Evolutionary conservation across 2,888 invertebrate genomes (phyloP), one percentile per base, ranked within the genome.

Genomic region (Philereme vetulata): DNA sequence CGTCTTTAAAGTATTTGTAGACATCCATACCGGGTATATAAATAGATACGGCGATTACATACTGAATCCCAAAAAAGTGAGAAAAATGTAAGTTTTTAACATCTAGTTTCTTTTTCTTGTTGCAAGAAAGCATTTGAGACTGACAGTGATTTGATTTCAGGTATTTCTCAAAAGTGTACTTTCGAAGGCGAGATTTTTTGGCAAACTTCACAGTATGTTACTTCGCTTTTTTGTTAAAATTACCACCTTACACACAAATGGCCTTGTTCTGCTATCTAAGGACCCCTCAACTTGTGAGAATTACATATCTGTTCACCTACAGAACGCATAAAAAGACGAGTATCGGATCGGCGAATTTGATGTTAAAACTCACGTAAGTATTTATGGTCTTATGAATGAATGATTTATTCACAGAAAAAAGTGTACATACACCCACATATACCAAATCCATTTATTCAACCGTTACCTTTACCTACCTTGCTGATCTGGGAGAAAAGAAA

Each of bases 1-100:
- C 67, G 44, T 88, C 1, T 88, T 88, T 65, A 93, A 93, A 74
- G 61, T 82, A 1, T 90, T 93, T 66, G 66, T 93, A 59, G 93
- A 93, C 58, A 56, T 92, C 7, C 93, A 93, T 68, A 82, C 84
- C 33, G 92, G 93, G 0, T 92, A 87, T 53, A 85, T 92, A 79
- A 92, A 93, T 68, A 77, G 88, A 77, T 93, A 92, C 63, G 92
- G 93, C 34, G 93, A 93, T 66, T 92, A 90, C 64, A 80, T 93
- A 51, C 76, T 89, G 47, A 82, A 82, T 64, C 90, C 90, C 51
- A 81, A 67, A 53, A 90, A 86, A 86, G 90, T 92, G 0, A 77
- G 90, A 51, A 72, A 85, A 72, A 86, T 86, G 91, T 91, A 65
- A 82, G 91, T 82, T 61, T 21, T 21, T 21, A 21, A 21, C 21